These are phyloP conservation scores for Pinctada fucata DNA, from an alignment of 2,888 invertebrate genomes.

Conservation along the genomic window DNA sequence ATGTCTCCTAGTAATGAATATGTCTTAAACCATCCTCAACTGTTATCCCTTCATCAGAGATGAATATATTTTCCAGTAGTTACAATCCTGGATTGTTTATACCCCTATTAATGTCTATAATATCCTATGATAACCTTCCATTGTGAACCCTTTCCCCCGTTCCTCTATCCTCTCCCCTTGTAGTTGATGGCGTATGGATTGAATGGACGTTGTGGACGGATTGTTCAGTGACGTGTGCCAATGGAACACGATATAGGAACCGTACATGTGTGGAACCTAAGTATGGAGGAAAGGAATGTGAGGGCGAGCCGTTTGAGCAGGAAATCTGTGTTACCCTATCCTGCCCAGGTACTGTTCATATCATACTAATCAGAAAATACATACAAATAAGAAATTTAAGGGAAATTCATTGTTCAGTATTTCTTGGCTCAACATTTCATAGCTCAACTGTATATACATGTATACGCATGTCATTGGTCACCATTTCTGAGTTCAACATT, in stretches of 20 bases:
- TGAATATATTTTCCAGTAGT: too few relatives aligned
- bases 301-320: slow-evolving; percentile 52
- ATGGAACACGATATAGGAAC: slow-evolving; percentile 61
- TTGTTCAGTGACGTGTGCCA: slow-evolving; percentile 70
- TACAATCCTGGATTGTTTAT: too few relatives aligned
- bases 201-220: slow-evolving; percentile 65
- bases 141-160: not conserved
- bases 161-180: slow-evolving; percentile 20
- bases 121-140: not conserved
- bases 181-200: slow-evolving; percentile 68
- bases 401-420: not conserved
- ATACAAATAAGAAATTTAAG: not conserved
- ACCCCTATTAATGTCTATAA: too few relatives aligned
- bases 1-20: too few relatives aligned
- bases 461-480: not conserved
- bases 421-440: too few relatives aligned
- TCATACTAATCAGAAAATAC: not conserved
- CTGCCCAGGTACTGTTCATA: slow-evolving; percentile 63
- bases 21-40: too few relatives aligned
- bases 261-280: slow-evolving; percentile 59
- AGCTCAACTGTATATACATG: not conserved
- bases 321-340: slow-evolving; percentile 63
- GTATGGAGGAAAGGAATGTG: slow-evolving; percentile 66
- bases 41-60: too few relatives aligned
- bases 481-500: too few relatives aligned